Evolutionary conservation across 1,140 invertebrate species (phyloP).

Genomic region (Drosophila kohkoa): DNA sequence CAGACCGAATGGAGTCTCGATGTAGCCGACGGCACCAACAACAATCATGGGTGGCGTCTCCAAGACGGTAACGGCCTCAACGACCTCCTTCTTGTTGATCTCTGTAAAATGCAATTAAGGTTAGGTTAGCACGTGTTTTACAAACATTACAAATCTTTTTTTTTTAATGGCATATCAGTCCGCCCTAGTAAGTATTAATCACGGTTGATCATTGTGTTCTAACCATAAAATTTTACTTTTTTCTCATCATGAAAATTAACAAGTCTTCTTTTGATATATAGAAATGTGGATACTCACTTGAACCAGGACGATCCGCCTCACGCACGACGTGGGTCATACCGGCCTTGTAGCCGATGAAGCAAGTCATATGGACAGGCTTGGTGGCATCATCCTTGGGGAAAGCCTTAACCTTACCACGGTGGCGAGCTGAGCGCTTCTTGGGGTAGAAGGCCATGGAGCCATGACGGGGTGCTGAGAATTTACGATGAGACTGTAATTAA

Average conservation of each 20-base stretch:
- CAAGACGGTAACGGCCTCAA: conserved; percentile 99
- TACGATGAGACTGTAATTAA: conserved; percentile 97
- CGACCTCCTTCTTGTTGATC: conserved; percentile 99
- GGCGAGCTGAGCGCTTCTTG: conserved; percentile 97
- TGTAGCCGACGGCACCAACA: conserved; percentile 99
- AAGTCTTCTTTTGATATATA: background rate
- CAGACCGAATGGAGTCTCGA: conserved; percentile 98
- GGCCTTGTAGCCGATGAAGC: conserved; percentile 99
- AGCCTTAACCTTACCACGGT: conserved; percentile 99
- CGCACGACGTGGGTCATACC: conserved; percentile 99
- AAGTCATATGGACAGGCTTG: conserved; percentile 99
- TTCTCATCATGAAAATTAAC: conserved; percentile 71
- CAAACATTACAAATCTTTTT: background rate
- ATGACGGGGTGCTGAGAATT: conserved; percentile 99
- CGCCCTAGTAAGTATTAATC: conserved; percentile 84
- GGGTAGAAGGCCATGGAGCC: conserved; percentile 99
- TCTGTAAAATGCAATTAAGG: conserved; percentile 87
- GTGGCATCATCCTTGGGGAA: conserved; percentile 99
- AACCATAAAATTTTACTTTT: conserved; percentile 84
- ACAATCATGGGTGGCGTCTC: conserved; percentile 99
- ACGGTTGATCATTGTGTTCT: conserved; percentile 82
- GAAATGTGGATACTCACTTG: conserved; percentile 90
- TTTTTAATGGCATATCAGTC: conserved; percentile 64
- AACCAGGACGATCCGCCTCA: conserved; percentile 99
- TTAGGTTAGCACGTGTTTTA: conserved; percentile 34